A percentile compares a stretch with the other conserved stretches of the same genome.
phyloP scores from a whole-genome alignment of 2,888 invertebrate genomes.

The Automeris io region DNA sequence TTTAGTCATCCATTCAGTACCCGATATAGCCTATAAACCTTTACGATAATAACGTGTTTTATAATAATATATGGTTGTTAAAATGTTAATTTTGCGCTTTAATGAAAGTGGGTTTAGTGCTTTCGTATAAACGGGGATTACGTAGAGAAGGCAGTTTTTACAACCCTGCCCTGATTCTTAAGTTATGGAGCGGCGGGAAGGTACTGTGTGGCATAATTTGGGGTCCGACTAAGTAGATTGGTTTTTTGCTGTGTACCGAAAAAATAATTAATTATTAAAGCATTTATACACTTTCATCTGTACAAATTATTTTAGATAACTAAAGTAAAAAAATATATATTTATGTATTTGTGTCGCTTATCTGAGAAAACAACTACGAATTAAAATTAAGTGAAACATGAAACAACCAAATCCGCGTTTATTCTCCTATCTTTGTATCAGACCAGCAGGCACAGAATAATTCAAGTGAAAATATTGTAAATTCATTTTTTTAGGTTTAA shows the following conservation, averaged over 20 bases:
- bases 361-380: too few species aligned
- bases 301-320: too few species aligned
- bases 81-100: conserved; percentile 71
- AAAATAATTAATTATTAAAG: too few species aligned
- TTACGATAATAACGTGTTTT: conserved; percentile 51
- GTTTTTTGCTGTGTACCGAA: conserved; percentile 9
- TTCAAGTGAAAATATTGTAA: background rate
- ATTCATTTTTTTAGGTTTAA: background rate
- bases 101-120: conserved; percentile 69
- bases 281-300: too few species aligned
- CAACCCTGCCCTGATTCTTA: conserved; percentile 52
- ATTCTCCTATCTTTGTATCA: too few species aligned
- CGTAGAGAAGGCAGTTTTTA: conserved; percentile 57
- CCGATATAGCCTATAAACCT: conserved; percentile 44
- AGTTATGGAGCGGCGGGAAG: conserved; percentile 23
- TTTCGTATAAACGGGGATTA: conserved; percentile 64
- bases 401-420: too few species aligned
- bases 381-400: too few species aligned
- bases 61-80: conserved; percentile 70
- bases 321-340: too few species aligned
- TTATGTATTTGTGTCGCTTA: too few species aligned
- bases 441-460: too few species aligned
- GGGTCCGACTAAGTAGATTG: conserved; percentile 10
- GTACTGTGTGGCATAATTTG: background rate
- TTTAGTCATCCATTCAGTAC: conserved; percentile 29